Base-by-base conservation (phyloP, 2,797 vertebrate genomes). In the Eulemur coronatus region DNA sequence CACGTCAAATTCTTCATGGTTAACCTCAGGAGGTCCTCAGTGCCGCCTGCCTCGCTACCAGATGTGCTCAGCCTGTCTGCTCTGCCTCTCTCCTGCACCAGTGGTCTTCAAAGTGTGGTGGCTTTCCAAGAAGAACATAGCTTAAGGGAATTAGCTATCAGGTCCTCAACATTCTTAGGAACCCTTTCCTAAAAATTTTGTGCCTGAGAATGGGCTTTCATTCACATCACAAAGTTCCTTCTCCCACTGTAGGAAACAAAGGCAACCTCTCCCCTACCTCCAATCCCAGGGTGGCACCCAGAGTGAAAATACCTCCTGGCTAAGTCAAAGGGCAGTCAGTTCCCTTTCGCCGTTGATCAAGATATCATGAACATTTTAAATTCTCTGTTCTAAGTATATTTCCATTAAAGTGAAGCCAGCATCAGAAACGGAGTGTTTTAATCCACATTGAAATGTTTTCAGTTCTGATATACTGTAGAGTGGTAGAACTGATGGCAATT, bases 81-180 rank as follows among this genome's bases (percentile, higher is more conserved):
- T 20, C 14, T 52, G 22, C 15, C 15, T 81, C n/a, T 41, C 35
- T 59, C n/a, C 79, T 82, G 3, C 11, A 43, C 59, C 43, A 61
- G 69, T 59, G 61, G 48, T 91, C 46, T 63, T 76, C 67, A 75
- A 89, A 96, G 35, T 52, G 22, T 46, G 22, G 30, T 50, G 70
- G 48, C 59, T 85, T 92, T 86, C 46, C 73, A 89, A 85, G 73
- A 94, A 81, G 67, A 89, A 72, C 93, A 85, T 5, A 69, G 33
- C 59, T 79, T 72, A 59, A 33, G 55, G 95, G 33, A 85, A 72
- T 57, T 55, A 30, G n/a, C 35, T 70, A 41, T 48, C 0, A 17
- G 30, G 84, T 70, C n/a, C 72, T 96, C 38, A 80, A 80, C 20
- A 75, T 84, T 11, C 63, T 26, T 33, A 48, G 50, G 81, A 22